phyloP scores from a whole-genome alignment of 2,797 vertebrate species.

The Calcarius lapponicus region DNA sequence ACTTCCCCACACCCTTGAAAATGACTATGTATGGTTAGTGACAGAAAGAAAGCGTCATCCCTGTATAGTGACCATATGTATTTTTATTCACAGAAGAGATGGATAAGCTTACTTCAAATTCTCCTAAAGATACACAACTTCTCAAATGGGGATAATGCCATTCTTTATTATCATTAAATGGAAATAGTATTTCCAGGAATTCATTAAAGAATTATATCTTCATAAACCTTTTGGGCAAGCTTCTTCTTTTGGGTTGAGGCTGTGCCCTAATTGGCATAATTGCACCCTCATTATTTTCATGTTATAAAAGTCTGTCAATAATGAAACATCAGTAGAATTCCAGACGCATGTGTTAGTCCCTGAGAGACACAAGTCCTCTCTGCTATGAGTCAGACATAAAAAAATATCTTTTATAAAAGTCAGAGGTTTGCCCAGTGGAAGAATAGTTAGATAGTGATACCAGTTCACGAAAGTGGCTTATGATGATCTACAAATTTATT shows the following conservation, averaged over 20 bases:
- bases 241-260: background rate
- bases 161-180: background rate
- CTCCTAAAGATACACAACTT: background rate
- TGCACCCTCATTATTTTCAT: background rate
- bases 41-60: background rate
- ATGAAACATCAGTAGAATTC: background rate
- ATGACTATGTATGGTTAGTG: background rate
- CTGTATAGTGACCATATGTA: background rate
- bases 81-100: background rate
- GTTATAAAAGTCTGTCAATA: background rate
- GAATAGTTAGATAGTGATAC: slow-evolving; percentile 1
- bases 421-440: slow-evolving; percentile 15
- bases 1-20: background rate
- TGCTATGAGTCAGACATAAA: background rate
- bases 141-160: background rate
- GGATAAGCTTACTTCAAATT: background rate
- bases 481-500: slow-evolving; percentile 39
- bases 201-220: background rate
- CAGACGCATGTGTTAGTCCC: background rate
- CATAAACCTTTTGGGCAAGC: background rate
- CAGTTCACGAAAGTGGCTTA: background rate
- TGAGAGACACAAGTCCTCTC: background rate
- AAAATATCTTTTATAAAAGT: slow-evolving; percentile 24
- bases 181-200: background rate
- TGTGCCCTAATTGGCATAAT: background rate